These are phyloP conservation scores for Pangasianodon gigas DNA, from an alignment of 2,113 vertebrate genomes.

Conservation along the genomic window DNA sequence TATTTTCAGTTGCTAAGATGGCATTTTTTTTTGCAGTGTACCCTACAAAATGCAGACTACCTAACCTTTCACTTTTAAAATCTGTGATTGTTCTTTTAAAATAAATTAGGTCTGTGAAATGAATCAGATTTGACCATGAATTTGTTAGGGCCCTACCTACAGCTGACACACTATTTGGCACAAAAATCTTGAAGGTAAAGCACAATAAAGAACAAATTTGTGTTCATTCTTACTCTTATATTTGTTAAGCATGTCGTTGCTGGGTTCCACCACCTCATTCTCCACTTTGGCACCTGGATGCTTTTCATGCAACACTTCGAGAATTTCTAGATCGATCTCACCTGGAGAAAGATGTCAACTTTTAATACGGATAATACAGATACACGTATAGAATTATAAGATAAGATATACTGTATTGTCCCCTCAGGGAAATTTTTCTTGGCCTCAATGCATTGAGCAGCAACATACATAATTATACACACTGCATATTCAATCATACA, in stretches of 20 bases:
- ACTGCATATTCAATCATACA: background rate
- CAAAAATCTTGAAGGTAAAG: background rate
- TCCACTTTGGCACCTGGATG: constrained; percentile 74
- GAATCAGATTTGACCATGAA: background rate
- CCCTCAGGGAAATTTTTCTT: background rate
- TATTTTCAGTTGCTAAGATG: no score
- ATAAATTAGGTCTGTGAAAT: no score
- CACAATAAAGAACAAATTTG: background rate
- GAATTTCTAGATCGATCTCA: constrained; percentile 81
- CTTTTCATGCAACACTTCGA: constrained; percentile 72
- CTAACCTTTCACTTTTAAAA: no score
- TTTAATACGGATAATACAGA: background rate
- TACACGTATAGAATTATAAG: background rate
- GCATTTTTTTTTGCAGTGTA: no score
- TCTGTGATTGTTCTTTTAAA: no score
- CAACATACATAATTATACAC: background rate
- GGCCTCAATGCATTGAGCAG: no score
- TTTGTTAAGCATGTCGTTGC: constrained; percentile 74
- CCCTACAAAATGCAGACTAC: no score
- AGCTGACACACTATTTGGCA: background rate
- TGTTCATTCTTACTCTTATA: constrained; percentile 63
- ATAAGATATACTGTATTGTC: background rate
- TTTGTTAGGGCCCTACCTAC: background rate
- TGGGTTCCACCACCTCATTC: constrained; percentile 83
- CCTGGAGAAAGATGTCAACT: constrained; percentile 60